Conservation (phyloP, 2,888 invertebrate species). For the Barypeithes pellucidus region DNA sequence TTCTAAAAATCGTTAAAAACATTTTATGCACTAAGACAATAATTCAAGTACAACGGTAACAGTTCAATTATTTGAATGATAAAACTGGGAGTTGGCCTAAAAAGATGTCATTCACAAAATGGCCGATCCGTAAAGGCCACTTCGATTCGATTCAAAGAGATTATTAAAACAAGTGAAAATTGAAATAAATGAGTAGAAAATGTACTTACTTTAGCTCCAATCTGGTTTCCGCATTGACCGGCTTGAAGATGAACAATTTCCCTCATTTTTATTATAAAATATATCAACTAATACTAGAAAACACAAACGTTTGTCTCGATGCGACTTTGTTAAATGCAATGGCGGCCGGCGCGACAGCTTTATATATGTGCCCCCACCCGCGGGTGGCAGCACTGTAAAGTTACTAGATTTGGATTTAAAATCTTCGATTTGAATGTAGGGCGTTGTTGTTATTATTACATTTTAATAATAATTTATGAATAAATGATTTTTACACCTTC, state of each 20-base stretch:
- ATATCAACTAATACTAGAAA: conserved; percentile 61
- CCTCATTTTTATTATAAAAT: conserved; percentile 78
- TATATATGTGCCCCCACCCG: conserved; percentile 65
- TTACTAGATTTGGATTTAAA: conserved; percentile 57
- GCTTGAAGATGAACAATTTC: conserved; percentile 95
- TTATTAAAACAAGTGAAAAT: conserved; percentile 13
- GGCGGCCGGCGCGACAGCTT: conserved; percentile 55
- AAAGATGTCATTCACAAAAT: conserved; percentile 21
- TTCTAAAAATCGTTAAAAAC: too few relatives aligned
- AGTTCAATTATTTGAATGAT: neutral
- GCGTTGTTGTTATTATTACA: conserved; percentile 55
- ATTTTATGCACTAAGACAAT: too few relatives aligned
- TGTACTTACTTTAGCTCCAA: conserved; percentile 88
- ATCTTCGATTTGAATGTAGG: conserved; percentile 59
- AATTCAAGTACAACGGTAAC: neutral
- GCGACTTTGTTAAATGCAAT: conserved; percentile 64
- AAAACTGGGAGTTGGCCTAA: conserved; percentile 20
- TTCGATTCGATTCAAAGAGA: conserved; percentile 10
- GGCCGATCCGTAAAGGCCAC: conserved; percentile 16
- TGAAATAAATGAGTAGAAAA: conserved; percentile 41
- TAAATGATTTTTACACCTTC: conserved; percentile 48
- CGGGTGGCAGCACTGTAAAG: conserved; percentile 56
- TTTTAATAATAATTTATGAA: conserved; percentile 41
- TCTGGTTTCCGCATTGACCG: conserved; percentile 85
- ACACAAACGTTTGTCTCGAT: conserved; percentile 61